Evolutionary conservation across 1,140 invertebrate species (phyloP).

Genomic region (Calliopsis andreniformis): DNA sequence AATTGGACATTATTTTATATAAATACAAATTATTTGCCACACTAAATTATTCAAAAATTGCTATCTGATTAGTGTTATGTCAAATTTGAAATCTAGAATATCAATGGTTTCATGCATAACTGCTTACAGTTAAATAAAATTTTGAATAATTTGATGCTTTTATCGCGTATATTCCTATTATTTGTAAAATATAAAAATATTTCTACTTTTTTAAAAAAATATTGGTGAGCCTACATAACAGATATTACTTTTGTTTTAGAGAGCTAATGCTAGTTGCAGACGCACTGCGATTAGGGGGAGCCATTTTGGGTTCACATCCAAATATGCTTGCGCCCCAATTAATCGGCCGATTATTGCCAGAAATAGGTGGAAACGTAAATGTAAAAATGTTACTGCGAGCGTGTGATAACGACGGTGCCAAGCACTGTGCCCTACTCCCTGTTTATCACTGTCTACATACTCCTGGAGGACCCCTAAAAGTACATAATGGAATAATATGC

Average conservation of each 20-base stretch:
- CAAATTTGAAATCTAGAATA: too few relatives aligned
- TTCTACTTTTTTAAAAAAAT: too few relatives aligned
- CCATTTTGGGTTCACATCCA: slow-evolving; percentile 94
- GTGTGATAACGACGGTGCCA: slow-evolving; percentile 93
- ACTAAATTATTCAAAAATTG: too few relatives aligned
- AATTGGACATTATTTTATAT: too few relatives aligned
- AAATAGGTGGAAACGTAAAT: slow-evolving; percentile 92
- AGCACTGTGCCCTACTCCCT: slow-evolving; percentile 94
- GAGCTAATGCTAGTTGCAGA: slow-evolving; percentile 97
- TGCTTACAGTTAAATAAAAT: too few relatives aligned
- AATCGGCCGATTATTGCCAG: slow-evolving; percentile 94
- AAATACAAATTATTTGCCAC: too few relatives aligned
- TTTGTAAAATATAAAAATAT: too few relatives aligned
- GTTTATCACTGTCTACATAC: slow-evolving; percentile 98
- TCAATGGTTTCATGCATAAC: too few relatives aligned
- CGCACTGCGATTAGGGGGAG: slow-evolving; percentile 94
- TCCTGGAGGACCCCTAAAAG: slow-evolving; percentile 97
- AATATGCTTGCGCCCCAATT: slow-evolving; percentile 98
- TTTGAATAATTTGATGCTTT: too few relatives aligned
- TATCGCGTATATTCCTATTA: too few relatives aligned
- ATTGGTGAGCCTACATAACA: too few relatives aligned
- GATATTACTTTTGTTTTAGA: slow-evolving; percentile 80
- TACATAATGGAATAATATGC: slow-evolving; percentile 72
- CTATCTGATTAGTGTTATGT: too few relatives aligned
- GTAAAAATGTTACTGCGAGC: slow-evolving; percentile 93